Percentiles rank a stretch among this genome's conserved stretches.
phyloP scores from a whole-genome alignment of 92 coral and sea anemone genomes.

The Phenganax subtilis region DNA sequence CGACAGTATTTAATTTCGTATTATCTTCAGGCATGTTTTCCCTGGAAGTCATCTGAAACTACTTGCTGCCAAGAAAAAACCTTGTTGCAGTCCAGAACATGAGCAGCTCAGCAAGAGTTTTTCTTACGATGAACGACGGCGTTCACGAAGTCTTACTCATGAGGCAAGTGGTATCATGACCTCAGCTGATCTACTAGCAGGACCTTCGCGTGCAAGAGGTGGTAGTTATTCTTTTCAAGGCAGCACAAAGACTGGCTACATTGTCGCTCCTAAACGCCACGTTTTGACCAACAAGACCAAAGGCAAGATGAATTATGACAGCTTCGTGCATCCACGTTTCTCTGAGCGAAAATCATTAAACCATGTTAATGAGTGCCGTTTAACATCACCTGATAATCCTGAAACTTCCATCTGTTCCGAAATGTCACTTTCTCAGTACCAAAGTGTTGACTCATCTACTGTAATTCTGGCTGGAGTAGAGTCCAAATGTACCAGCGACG shows the following conservation, averaged over 20 bases:
- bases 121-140: constrained; percentile 28
- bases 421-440: background rate
- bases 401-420: background rate
- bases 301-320: constrained; percentile 54
- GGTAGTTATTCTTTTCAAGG: constrained; percentile 39
- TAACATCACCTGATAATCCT: constrained; percentile 1
- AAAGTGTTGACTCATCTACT: background rate
- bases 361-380: too few relatives aligned
- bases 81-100: constrained; percentile 31
- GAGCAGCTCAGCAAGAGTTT: background rate
- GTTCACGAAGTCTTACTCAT: constrained; percentile 16
- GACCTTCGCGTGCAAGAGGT: constrained; percentile 20
- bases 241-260: background rate
- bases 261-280: constrained; percentile 4
- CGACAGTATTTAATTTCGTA: background rate
- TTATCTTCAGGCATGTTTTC: constrained; percentile 11
- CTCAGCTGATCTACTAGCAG: background rate
- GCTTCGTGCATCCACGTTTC: constrained; percentile 27
- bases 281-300: constrained; percentile 70
- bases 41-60: constrained; percentile 37
- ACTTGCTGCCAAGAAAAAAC: constrained; percentile 32
- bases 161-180: background rate
- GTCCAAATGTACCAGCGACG: background rate
- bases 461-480: background rate
- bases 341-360: too few relatives aligned